Evolutionary conservation across 2,113 vertebrate genomes (phyloP).

Genomic region (Paralichthys olivaceus): DNA sequence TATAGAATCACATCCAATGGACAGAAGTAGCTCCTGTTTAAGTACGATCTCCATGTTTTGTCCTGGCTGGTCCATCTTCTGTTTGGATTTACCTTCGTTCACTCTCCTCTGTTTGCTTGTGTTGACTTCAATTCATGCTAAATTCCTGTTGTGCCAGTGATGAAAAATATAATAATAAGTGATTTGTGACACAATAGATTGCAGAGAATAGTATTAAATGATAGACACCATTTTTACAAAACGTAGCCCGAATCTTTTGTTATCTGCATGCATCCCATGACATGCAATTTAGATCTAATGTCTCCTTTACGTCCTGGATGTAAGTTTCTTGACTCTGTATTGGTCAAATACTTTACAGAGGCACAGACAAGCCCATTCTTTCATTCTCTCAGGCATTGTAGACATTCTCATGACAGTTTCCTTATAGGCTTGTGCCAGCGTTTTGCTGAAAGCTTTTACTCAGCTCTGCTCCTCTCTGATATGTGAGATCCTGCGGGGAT

Average conservation of each 20-base stretch:
- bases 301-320: slow-evolving; percentile 6
- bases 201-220: not conserved
- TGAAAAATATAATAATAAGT: too few relatives aligned
- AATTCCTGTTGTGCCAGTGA: too few relatives aligned
- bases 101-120: too few relatives aligned
- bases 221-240: not conserved
- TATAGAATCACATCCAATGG: too few relatives aligned
- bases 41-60: too few relatives aligned
- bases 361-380: not conserved
- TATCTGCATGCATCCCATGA: not conserved
- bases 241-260: not conserved
- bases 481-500: slow-evolving; percentile 47
- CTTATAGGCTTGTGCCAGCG: slow-evolving; percentile 44
- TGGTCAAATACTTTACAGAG: not conserved
- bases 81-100: too few relatives aligned
- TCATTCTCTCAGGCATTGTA: slow-evolving; percentile 7
- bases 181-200: not conserved
- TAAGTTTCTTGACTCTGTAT: slow-evolving; percentile 1
- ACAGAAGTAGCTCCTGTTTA: too few relatives aligned
- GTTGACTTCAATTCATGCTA: too few relatives aligned
- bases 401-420: slow-evolving; percentile 51
- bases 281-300: slow-evolving; percentile 5
- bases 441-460: slow-evolving; percentile 52
- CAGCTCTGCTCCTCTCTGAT: slow-evolving; percentile 42
- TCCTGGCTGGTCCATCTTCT: too few relatives aligned